A percentile compares a stretch with the other conserved stretches of the same genome.
phyloP scores from a whole-genome alignment of 2,113 vertebrate genomes.

The Dromas ardeola region DNA sequence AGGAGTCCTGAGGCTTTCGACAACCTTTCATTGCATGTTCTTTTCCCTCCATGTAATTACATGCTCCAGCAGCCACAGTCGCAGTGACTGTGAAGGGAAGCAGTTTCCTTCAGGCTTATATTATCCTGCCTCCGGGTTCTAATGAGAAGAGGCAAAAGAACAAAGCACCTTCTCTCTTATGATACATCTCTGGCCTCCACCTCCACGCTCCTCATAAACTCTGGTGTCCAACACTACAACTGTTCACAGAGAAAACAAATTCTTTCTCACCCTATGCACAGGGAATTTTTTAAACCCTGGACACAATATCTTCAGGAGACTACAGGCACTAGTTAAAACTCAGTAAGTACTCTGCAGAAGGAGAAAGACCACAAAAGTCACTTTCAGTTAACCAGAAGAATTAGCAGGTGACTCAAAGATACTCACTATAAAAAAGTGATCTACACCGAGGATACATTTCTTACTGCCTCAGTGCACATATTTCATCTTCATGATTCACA shows the following conservation, averaged over 20 bases:
- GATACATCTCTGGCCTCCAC: not conserved
- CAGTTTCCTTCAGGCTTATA: slow-evolving; percentile 15
- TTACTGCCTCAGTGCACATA: slow-evolving; percentile 23
- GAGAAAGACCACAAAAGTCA: slow-evolving; percentile 50
- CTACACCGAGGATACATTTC: slow-evolving; percentile 32
- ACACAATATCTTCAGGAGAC: not conserved
- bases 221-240: not conserved
- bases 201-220: not conserved
- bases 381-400: slow-evolving; percentile 63
- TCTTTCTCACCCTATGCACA: not conserved
- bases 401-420: slow-evolving; percentile 64
- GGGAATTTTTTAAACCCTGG: not conserved
- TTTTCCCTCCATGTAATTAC: slow-evolving; percentile 26
- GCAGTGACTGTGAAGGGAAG: not conserved
- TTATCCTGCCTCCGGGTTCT: not conserved
- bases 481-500: slow-evolving; percentile 26
- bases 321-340: not conserved
- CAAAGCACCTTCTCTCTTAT: not conserved
- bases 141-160: not conserved
- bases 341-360: not conserved
- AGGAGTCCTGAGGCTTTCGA: slow-evolving; percentile 42
- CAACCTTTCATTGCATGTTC: slow-evolving; percentile 1
- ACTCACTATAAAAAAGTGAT: slow-evolving; percentile 42
- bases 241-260: not conserved
- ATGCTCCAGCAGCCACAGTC: slow-evolving; percentile 1